Conservation (phyloP, 2,888 invertebrate species). For the Trachelus stipa region DNA sequence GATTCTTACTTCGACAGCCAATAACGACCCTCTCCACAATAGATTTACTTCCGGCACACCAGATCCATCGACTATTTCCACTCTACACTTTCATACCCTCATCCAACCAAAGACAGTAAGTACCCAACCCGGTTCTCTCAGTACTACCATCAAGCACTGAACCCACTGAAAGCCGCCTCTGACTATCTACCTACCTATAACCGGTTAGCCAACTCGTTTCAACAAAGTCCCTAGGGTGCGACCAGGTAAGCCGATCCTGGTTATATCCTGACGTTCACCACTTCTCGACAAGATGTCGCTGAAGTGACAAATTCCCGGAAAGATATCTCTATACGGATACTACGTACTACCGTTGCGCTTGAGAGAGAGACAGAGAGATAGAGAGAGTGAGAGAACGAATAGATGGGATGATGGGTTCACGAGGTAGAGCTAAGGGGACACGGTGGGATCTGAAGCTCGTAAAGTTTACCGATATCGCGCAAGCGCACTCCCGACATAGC, state of each 20-base stretch:
- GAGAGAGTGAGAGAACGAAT: background rate
- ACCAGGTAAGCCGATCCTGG: background rate
- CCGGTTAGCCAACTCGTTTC: background rate
- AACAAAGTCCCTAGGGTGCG: background rate
- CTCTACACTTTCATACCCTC: background rate
- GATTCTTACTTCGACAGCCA: background rate
- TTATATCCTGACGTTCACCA: background rate
- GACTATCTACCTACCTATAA: background rate
- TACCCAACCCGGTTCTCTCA: background rate
- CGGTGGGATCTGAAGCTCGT: conserved; percentile 33
- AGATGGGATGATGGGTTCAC: background rate
- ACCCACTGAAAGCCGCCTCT: background rate
- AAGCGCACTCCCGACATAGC: conserved; percentile 22
- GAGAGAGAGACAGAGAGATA: no score
- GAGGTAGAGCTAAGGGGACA: conserved; percentile 12
- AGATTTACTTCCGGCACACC: background rate
- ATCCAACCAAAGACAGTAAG: background rate
- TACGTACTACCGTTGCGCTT: background rate
- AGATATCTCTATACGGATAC: background rate
- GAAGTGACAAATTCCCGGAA: background rate
- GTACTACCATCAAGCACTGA: background rate
- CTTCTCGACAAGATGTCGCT: background rate
- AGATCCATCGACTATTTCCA: background rate
- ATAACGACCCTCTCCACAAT: background rate
- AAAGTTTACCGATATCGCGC: conserved; percentile 35